These are phyloP conservation scores for Aromia moschata DNA, from an alignment of 2,888 invertebrate genomes.

Conservation along the genomic window DNA sequence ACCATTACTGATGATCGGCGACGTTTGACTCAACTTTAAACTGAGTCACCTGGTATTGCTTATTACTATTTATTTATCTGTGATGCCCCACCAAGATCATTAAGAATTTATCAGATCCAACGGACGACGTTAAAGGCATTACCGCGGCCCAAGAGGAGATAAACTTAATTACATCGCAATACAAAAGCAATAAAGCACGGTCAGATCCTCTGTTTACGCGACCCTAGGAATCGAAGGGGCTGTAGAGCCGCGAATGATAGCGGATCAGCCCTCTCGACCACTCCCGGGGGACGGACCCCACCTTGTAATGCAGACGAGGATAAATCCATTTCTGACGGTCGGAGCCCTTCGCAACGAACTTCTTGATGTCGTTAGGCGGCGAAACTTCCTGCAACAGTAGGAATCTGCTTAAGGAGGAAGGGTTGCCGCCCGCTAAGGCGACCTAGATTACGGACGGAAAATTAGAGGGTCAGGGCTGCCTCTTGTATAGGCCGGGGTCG, in stretches of 20 bases:
- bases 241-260: neutral
- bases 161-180: neutral
- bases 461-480: conserved; percentile 18
- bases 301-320: conserved; percentile 12
- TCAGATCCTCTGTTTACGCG: neutral
- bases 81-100: too few species aligned
- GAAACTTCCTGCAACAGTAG: conserved; percentile 12
- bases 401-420: neutral
- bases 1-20: too few species aligned
- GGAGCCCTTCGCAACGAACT: neutral
- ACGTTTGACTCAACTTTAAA: too few species aligned
- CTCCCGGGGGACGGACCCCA: conserved; percentile 8
- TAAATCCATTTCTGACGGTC: conserved; percentile 23
- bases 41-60: too few species aligned
- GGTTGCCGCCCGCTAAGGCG: conserved; percentile 17
- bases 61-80: too few species aligned
- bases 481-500: conserved; percentile 16
- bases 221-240: neutral
- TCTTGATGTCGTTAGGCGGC: conserved; percentile 15
- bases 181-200: neutral
- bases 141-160: too few species aligned
- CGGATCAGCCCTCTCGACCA: neutral
- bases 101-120: too few species aligned
- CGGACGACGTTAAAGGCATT: too few species aligned
- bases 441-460: conserved; percentile 22